These are phyloP conservation scores for Zaprionus lachaisei DNA, from an alignment of 1,140 invertebrate genomes.

Conservation along the genomic window DNA sequence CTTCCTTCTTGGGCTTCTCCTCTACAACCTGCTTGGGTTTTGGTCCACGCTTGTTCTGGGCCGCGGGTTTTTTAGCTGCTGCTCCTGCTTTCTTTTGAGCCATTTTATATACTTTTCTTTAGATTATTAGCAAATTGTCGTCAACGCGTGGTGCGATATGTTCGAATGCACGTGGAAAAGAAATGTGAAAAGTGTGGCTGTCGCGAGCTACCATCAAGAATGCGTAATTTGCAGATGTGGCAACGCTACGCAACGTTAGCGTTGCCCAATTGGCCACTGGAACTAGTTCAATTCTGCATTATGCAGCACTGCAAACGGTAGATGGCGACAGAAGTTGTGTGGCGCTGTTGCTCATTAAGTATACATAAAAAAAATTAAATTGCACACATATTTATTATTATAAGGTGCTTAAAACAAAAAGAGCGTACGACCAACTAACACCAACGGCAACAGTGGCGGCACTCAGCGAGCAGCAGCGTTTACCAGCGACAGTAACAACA, in stretches of 20 bases:
- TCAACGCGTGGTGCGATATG: constrained; percentile 36
- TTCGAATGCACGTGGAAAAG: constrained; percentile 59
- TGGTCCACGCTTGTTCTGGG: constrained; percentile 39
- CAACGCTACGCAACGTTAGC: constrained; percentile 6
- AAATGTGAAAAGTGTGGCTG: constrained; percentile 22
- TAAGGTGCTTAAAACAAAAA: constrained; percentile 49
- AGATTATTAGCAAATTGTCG: neutral
- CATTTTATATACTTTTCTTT: constrained; percentile 38
- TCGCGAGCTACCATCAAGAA: neutral
- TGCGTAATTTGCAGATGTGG: constrained; percentile 8
- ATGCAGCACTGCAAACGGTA: constrained; percentile 47
- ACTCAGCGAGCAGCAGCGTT: constrained; percentile 36
- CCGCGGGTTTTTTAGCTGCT: constrained; percentile 43
- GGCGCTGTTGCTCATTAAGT: constrained; percentile 63
- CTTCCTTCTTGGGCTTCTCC: constrained; percentile 43
- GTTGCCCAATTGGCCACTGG: constrained; percentile 1
- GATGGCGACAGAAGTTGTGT: constrained; percentile 54
- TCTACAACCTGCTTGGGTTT: constrained; percentile 50
- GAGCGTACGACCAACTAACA: constrained; percentile 23
- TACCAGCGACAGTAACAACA: constrained; percentile 30
- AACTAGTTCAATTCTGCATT: constrained; percentile 31
- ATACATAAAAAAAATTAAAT: constrained; percentile 78
- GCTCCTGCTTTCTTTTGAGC: constrained; percentile 54
- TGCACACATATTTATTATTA: constrained; percentile 66
- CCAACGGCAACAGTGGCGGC: constrained; percentile 35